These are phyloP conservation scores for Nipponacmea schrenckii DNA, from an alignment of 2,888 invertebrate species.

Conservation along the genomic window DNA sequence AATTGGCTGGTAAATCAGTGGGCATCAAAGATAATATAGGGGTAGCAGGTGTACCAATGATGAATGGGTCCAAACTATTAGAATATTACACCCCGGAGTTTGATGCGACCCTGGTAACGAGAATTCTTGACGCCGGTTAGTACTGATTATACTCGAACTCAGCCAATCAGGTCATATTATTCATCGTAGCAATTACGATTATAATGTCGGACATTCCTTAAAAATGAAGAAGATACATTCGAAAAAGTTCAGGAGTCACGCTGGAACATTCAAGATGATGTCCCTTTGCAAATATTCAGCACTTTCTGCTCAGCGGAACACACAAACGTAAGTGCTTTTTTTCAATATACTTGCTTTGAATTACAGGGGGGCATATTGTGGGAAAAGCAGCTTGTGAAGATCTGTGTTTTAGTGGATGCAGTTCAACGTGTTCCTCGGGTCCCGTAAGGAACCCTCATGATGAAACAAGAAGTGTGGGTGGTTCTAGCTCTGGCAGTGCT, in stretches of 20 bases:
- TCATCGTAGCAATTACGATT: no score
- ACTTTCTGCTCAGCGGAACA: no score
- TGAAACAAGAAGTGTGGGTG: slow-evolving; percentile 45
- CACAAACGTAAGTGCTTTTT: no score
- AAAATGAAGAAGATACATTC: no score
- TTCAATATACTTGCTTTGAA: background rate
- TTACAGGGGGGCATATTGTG: slow-evolving; percentile 54
- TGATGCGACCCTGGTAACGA: slow-evolving; percentile 59
- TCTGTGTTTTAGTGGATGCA: slow-evolving; percentile 53
- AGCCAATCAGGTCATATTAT: no score
- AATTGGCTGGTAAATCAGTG: slow-evolving; percentile 54
- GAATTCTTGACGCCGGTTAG: slow-evolving; percentile 58
- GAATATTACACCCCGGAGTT: slow-evolving; percentile 58
- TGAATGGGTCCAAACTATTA: slow-evolving; percentile 49
- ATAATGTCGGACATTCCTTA: no score
- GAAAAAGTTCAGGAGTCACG: no score
- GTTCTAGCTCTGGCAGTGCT: slow-evolving; percentile 59
- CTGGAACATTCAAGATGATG: no score
- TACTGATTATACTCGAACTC: background rate
- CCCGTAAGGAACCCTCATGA: slow-evolving; percentile 55
- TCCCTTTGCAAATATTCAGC: no score
- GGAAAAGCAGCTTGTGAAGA: slow-evolving; percentile 61
- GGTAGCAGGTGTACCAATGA: slow-evolving; percentile 63
- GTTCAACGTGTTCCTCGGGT: slow-evolving; percentile 49
- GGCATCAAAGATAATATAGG: slow-evolving; percentile 60